Evolutionary conservation across 2,888 invertebrate species (phyloP).

Genomic region (Odontocolon sp.): DNA sequence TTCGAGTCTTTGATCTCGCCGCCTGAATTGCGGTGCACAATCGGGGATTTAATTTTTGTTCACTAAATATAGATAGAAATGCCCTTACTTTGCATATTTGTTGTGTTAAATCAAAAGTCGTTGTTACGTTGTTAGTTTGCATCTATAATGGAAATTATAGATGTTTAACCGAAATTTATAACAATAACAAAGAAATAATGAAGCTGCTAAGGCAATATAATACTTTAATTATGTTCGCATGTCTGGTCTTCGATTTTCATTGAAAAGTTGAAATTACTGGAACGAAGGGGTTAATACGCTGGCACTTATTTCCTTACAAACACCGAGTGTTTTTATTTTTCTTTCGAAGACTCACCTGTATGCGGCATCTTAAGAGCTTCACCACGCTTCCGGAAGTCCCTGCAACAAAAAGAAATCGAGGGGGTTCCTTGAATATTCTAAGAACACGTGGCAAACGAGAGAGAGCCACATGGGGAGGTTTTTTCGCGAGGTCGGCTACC

Average conservation of each 20-base stretch:
- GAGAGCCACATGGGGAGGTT: conserved; percentile 5
- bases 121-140: too few species aligned
- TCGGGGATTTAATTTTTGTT: neutral
- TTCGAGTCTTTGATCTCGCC: conserved; percentile 20
- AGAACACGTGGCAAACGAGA: neutral
- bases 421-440: conserved; percentile 5
- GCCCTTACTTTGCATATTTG: neutral
- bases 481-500: conserved; percentile 29
- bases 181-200: too few species aligned
- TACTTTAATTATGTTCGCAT: too few species aligned
- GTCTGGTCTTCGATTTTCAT: too few species aligned
- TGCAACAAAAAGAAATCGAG: conserved; percentile 54
- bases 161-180: too few species aligned
- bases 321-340: too few species aligned
- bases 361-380: conserved; percentile 64
- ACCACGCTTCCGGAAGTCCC: conserved; percentile 48
- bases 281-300: too few species aligned
- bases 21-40: neutral
- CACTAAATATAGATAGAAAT: neutral
- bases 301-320: too few species aligned
- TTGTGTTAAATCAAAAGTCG: neutral
- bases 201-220: too few species aligned
- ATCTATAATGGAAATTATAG: too few species aligned
- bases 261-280: too few species aligned
- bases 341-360: conserved; percentile 62